phyloP scores from a whole-genome alignment of 2,888 invertebrate genomes.

The Plusia festucae region DNA sequence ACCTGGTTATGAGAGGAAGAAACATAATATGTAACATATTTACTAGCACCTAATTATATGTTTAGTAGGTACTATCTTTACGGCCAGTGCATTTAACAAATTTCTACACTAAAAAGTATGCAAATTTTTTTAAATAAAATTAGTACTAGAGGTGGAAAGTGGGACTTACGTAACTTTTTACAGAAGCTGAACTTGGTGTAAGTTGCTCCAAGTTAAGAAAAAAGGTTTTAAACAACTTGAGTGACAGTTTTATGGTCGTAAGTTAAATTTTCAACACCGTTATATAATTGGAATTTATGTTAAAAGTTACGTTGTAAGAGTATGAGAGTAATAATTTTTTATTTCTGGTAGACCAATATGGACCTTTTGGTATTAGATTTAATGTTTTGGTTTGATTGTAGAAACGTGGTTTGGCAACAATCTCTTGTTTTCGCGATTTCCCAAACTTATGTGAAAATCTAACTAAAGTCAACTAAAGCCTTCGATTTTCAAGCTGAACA shows the following conservation, averaged over 20 bases:
- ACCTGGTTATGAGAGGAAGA: no score
- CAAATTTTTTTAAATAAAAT: conserved; percentile 4
- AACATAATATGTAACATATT: no score
- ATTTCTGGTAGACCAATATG: neutral
- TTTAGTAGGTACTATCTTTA: neutral
- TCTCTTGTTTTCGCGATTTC: neutral
- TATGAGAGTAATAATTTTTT: no score
- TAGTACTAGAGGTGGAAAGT: neutral
- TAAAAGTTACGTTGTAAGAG: no score
- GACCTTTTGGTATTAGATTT: neutral
- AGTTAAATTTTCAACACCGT: conserved; percentile 4
- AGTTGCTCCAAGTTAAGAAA: conserved; percentile 4
- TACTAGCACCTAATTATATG: no score
- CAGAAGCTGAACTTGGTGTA: neutral
- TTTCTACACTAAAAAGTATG: neutral
- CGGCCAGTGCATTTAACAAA: neutral
- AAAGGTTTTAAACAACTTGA: conserved; percentile 5
- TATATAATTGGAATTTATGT: conserved; percentile 2
- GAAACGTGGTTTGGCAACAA: neutral
- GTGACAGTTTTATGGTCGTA: conserved; percentile 3
- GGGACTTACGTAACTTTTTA: conserved; percentile 1
- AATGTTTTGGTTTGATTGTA: neutral
- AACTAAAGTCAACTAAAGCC: neutral
- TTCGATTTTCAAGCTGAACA: neutral
- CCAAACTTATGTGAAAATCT: neutral